phyloP scores from a whole-genome alignment of 2,113 vertebrate genomes.

The Pandion haliaetus region DNA sequence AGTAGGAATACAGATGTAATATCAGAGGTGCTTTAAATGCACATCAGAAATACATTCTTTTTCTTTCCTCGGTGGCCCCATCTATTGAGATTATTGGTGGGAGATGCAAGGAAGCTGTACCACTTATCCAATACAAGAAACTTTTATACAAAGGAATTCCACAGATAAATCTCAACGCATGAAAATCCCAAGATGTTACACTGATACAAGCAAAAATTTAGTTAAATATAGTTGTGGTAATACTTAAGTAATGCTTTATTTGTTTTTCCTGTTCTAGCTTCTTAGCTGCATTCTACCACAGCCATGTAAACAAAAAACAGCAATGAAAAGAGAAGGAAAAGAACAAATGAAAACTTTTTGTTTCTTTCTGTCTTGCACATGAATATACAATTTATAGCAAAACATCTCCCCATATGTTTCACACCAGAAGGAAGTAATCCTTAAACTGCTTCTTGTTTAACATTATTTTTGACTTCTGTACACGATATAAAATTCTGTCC shows the following conservation, averaged over 20 bases:
- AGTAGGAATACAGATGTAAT: not conserved
- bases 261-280: not conserved
- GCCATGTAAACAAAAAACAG: not conserved
- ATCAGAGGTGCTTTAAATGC: not conserved
- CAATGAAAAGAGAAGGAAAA: not conserved
- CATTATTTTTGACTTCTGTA: not conserved
- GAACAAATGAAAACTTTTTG: not conserved
- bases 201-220: not conserved
- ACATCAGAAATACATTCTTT: not conserved
- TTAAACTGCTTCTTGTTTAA: not conserved
- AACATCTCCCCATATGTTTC: not conserved
- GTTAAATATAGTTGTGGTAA: not conserved
- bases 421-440: not conserved
- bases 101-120: not conserved
- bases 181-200: not conserved
- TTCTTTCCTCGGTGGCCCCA: not conserved
- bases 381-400: not conserved
- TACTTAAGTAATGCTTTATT: not conserved
- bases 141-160: not conserved
- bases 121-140: not conserved
- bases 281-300: not conserved
- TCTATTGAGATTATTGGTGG: not conserved
- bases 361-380: not conserved
- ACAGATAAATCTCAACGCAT: not conserved
- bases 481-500: not conserved